Base-by-base conservation (phyloP, 2,888 invertebrate genomes). In the Orchesella flavescens region DNA sequence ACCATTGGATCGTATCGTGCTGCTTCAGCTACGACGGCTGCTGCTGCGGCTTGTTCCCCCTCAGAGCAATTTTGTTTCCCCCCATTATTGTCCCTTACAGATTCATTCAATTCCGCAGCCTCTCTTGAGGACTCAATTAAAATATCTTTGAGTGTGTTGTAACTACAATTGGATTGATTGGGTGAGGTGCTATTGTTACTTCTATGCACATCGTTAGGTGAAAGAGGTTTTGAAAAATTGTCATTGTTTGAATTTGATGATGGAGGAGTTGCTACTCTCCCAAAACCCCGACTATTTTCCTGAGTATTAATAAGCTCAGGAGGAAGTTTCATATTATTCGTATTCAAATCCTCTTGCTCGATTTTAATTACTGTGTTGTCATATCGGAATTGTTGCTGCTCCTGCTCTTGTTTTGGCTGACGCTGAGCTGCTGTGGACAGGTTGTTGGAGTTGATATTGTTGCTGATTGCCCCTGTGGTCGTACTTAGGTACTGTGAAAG, bases 301-400 rank as follows among this genome's bases (percentile, higher is more conserved):
- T 69, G 1, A 12, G 21, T 44, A 69, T 69, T 49, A 21, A 19
- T 19, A 17, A 75, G 74, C 61, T 75, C 75, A n/a, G 61, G 59
- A 34, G 80, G 65, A 34, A 81, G 81, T 44, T 81, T 69, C 44
- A 66, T 68, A 24, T 12, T 61, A 19, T 69, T 44, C 24, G 21
- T 65, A 74, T 49, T 78, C 49, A 72, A 63, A n/a, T n/a, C n/a
- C 53, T 78, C 66, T 59, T 34, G 55, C 34, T 76, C 76, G 59
- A 71, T 72, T 76, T 75, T 76, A 83, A 83, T 76, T 83, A 76
- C 13, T 23, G n/a, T 23, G 63, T 55, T 75, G 76, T 76, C 83
- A 72, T 49, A 69, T 10, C 57, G 46, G 55, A 83, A 53, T 57
- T 83, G 83, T 44, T 53, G 72, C 44, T 72, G 57, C 9, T 17